These are phyloP conservation scores for Acanthaster planci DNA, from an alignment of 35 echinoderm and acorn worm species.

Conservation along the genomic window DNA sequence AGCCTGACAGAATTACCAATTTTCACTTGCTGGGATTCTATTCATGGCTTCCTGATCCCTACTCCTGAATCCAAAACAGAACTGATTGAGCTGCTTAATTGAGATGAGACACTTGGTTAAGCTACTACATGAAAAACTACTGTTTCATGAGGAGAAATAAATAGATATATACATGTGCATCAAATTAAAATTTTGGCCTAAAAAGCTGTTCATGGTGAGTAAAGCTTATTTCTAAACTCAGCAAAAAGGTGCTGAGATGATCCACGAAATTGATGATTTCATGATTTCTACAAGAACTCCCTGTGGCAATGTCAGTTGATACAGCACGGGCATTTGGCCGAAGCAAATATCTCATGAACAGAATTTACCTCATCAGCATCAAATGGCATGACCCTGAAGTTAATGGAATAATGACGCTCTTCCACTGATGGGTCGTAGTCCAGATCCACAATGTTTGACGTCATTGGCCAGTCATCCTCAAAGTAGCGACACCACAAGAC, in stretches of 20 bases:
- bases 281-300: neutral
- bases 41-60: no score
- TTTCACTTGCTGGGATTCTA: no score
- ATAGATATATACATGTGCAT: no score
- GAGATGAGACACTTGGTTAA: no score
- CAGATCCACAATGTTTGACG: neutral
- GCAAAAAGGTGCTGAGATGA: neutral
- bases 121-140: no score
- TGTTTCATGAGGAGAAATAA: no score
- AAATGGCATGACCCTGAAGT: conserved; percentile 17
- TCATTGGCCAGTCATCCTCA: conserved; percentile 15
- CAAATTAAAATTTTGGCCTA: neutral
- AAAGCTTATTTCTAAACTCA: neutral
- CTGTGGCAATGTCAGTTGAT: neutral
- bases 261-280: neutral
- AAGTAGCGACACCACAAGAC: conserved; percentile 41
- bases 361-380: conserved; percentile 23
- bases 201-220: neutral
- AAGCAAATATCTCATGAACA: neutral
- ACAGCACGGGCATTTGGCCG: neutral
- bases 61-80: no score
- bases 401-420: conserved; percentile 20
- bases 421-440: conserved; percentile 37
- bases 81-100: no score
- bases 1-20: no score